A percentile compares a stretch with the other conserved stretches of the same genome.
phyloP scores from a whole-genome alignment of 2,888 invertebrate species.

The Andrena camellia region DNA sequence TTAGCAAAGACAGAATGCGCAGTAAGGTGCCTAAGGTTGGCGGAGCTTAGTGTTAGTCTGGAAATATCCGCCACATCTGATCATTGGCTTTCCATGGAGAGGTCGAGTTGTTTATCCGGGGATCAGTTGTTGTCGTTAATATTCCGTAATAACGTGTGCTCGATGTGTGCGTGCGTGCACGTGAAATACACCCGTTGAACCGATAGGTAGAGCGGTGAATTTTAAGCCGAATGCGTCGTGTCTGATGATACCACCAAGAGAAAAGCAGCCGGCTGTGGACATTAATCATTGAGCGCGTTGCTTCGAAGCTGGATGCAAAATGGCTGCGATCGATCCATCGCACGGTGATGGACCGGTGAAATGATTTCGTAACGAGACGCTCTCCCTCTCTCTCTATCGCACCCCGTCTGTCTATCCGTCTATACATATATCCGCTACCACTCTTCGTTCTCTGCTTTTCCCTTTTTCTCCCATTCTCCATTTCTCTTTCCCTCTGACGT shows the following conservation, averaged over 20 bases:
- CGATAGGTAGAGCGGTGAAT: neutral
- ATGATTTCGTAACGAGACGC: slow-evolving; percentile 71
- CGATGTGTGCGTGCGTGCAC: neutral
- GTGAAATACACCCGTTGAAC: slow-evolving; percentile 1
- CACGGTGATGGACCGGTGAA: slow-evolving; percentile 56
- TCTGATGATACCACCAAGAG: slow-evolving; percentile 42
- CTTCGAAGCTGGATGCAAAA: slow-evolving; percentile 66
- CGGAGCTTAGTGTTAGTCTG: too few relatives aligned
- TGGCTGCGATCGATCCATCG: slow-evolving; percentile 71
- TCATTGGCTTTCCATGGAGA: neutral
- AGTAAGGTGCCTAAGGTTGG: too few relatives aligned
- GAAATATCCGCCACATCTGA: neutral
- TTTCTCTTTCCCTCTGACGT: slow-evolving; percentile 35
- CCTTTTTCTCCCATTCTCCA: neutral
- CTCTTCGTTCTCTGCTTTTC: slow-evolving; percentile 3
- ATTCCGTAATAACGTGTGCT: neutral
- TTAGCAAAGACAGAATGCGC: too few relatives aligned
- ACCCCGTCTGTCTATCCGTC: slow-evolving; percentile 19
- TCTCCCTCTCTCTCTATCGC: slow-evolving; percentile 24
- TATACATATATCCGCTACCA: slow-evolving; percentile 17
- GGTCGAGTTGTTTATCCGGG: neutral
- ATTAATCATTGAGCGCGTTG: slow-evolving; percentile 67
- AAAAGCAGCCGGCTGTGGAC: slow-evolving; percentile 45
- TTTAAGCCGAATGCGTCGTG: slow-evolving; percentile 8
- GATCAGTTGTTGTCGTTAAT: neutral